Evolutionary conservation across 2,797 vertebrate genomes (phyloP).

Genomic region (Crocidura indochinensis): DNA sequence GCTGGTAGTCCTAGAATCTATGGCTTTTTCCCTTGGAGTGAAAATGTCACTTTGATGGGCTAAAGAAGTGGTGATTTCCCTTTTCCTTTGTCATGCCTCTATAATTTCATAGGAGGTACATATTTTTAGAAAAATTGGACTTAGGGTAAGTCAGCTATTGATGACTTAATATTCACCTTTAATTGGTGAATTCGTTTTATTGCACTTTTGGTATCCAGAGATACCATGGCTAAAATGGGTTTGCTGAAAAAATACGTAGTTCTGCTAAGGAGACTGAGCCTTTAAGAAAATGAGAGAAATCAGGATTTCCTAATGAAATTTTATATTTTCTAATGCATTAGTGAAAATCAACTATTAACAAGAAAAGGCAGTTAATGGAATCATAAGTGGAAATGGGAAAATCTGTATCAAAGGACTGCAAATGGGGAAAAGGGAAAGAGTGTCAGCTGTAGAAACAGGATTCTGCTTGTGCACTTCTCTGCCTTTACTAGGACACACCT

Average conservation of each 20-base stretch:
- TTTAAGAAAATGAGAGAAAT: not conserved
- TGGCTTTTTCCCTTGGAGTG: not conserved
- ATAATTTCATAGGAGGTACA: conserved; percentile 39
- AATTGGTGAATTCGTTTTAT: conserved; percentile 14
- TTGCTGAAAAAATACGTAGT: not conserved
- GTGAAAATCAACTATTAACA: not conserved
- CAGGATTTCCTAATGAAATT: conserved; percentile 14
- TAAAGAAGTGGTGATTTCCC: not conserved
- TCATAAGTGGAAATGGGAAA: not conserved
- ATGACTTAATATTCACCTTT: not conserved
- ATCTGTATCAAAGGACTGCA: not conserved
- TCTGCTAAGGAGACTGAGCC: not conserved
- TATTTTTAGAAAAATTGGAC: conserved; percentile 15
- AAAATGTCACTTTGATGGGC: not conserved
- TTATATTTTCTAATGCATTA: conserved; percentile 1
- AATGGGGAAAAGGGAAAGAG: not conserved
- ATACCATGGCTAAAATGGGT: conserved; percentile 8
- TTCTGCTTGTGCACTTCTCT: not conserved
- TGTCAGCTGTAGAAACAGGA: not conserved
- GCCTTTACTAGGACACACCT: conserved; percentile 6
- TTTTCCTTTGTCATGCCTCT: not conserved
- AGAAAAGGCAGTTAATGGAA: conserved; percentile 2
- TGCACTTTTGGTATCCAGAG: not conserved
- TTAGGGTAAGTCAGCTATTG: not conserved
- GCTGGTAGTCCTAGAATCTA: too few species aligned